These are phyloP conservation scores for Leucopsar rothschildi DNA, from an alignment of 2,113 vertebrate genomes.

Conservation along the genomic window DNA sequence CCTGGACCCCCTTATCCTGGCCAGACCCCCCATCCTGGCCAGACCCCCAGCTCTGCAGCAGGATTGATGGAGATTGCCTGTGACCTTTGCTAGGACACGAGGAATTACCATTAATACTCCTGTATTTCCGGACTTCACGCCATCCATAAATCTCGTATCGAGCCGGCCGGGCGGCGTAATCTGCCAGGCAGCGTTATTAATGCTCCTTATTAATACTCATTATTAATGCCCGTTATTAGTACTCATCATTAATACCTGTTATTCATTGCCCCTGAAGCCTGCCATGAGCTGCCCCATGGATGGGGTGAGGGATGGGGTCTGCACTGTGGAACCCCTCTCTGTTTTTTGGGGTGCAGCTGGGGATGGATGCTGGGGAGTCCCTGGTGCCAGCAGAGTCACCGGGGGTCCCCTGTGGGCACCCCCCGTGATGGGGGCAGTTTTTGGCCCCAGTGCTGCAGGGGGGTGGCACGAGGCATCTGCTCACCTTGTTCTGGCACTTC, in stretches of 20 bases:
- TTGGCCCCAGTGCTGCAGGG: background rate
- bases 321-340: fast-evolving
- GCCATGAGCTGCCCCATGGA: fast-evolving
- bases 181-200: conserved; percentile 28
- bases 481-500: background rate
- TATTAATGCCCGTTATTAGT: conserved; percentile 13
- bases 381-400: background rate
- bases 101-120: conserved; percentile 66
- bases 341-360: background rate
- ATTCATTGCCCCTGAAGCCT: background rate
- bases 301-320: background rate
- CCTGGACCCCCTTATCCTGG: background rate
- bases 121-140: conserved; percentile 33
- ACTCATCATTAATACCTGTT: background rate
- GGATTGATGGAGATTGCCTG: conserved; percentile 69
- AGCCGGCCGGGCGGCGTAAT: conserved; percentile 19
- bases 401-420: background rate
- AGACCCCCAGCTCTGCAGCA: background rate
- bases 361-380: background rate
- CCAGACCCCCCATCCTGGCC: fast-evolving
- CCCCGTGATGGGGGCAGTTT: fast-evolving
- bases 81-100: conserved; percentile 73
- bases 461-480: background rate
- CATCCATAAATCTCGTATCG: conserved; percentile 63
- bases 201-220: background rate